A percentile compares a stretch with the other conserved stretches of the same genome.
Conservation (phyloP, 35 echinoderm and acorn worm genomes). For the Patiria miniata region DNA sequence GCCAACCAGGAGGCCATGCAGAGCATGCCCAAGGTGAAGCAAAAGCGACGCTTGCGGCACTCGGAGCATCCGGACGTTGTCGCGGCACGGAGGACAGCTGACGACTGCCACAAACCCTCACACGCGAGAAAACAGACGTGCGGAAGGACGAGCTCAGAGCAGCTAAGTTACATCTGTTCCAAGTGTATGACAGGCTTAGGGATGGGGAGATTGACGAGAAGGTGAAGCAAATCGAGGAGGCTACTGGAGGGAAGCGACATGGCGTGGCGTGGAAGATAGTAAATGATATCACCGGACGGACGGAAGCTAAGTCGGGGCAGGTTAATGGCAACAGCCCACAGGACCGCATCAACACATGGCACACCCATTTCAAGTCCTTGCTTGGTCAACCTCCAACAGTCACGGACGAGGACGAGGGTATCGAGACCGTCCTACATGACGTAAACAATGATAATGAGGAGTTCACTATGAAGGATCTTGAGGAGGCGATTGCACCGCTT, state of each 20-base stretch:
- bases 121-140: neutral
- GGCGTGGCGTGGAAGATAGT: neutral
- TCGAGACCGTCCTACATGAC: neutral
- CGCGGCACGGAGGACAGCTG: neutral
- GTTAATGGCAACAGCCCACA: neutral
- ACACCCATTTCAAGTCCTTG: constrained; percentile 7
- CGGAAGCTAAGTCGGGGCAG: neutral
- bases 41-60: neutral
- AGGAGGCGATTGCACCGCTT: neutral
- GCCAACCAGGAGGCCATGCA: constrained; percentile 4
- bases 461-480: neutral
- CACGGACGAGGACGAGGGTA: neutral
- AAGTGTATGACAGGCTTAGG: neutral
- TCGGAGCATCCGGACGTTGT: neutral
- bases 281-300: neutral
- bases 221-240: too few relatives aligned
- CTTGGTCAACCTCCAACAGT: constrained; percentile 6
- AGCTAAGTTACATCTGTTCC: neutral
- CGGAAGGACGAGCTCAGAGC: neutral
- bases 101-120: neutral
- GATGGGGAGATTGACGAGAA: too few relatives aligned
- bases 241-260: too few relatives aligned
- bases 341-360: neutral
- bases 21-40: neutral
- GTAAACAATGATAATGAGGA: neutral